A percentile compares a stretch with the other conserved stretches of the same genome.
phyloP scores from a whole-genome alignment of 2,113 vertebrate genomes.

The Hippopotamus amphibius region DNA sequence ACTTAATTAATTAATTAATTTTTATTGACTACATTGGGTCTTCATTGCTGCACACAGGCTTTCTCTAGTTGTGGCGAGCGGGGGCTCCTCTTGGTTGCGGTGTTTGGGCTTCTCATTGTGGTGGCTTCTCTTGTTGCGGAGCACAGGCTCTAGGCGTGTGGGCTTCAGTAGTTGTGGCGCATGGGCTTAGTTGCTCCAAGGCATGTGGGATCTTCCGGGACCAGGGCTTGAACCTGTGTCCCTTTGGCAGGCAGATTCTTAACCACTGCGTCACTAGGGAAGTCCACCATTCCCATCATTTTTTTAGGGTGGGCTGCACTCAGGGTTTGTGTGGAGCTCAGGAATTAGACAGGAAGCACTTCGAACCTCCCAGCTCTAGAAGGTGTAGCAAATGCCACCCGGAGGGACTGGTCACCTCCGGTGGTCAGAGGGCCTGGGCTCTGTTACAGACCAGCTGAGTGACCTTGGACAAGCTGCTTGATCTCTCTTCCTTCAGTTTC shows the following conservation, averaged over 20 bases:
- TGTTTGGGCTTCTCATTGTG: too few species aligned
- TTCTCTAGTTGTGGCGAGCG: too few species aligned
- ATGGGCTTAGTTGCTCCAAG: too few species aligned
- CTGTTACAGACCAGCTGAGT: not conserved
- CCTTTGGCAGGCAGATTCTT: not conserved
- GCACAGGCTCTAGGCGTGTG: too few species aligned
- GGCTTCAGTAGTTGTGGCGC: too few species aligned
- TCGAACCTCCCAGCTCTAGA: not conserved
- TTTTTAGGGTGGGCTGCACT: not conserved
- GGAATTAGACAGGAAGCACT: not conserved
- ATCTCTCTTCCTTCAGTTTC: not conserved
- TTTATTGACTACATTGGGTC: not conserved
- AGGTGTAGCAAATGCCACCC: not conserved
- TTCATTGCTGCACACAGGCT: not conserved
- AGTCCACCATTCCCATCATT: not conserved
- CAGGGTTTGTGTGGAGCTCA: not conserved
- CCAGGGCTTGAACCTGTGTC: not conserved
- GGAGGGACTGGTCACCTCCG: not conserved
- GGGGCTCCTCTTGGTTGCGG: too few species aligned
- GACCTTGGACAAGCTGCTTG: not conserved
- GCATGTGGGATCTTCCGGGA: not conserved
- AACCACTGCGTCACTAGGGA: not conserved
- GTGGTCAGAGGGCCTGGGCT: not conserved
- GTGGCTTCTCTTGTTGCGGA: too few species aligned
- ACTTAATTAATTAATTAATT: not conserved